Conservation (phyloP, 2,797 vertebrate species). For the Silurus lanzhouensis region DNA sequence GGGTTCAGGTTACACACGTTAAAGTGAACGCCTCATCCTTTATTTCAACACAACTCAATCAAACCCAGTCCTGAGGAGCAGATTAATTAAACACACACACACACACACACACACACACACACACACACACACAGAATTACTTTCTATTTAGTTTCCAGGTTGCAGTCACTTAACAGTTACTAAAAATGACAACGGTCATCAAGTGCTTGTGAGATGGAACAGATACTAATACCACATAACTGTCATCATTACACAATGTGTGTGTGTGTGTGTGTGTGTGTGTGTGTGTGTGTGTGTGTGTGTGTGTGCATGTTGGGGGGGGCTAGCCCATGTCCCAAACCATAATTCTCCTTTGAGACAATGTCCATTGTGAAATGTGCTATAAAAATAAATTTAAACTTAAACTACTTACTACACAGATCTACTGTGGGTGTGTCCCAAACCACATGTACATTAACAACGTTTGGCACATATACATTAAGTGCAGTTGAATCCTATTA, state of each 20-base stretch:
- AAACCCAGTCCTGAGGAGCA: slow-evolving; percentile 70
- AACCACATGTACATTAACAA: too few species aligned
- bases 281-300: too few species aligned
- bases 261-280: too few species aligned
- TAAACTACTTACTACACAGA: too few species aligned
- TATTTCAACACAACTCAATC: slow-evolving; percentile 81
- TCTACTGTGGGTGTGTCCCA: too few species aligned
- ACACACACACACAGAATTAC: slow-evolving; percentile 1
- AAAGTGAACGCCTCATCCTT: slow-evolving; percentile 76
- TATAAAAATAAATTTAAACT: too few species aligned
- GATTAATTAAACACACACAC: slow-evolving; percentile 65
- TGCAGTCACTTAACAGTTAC: slow-evolving; percentile 4
- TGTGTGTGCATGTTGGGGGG: too few species aligned
- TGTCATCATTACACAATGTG: background rate
- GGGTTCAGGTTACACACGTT: slow-evolving; percentile 72
- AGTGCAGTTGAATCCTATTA: too few species aligned
- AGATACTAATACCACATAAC: background rate
- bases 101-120: slow-evolving; percentile 17
- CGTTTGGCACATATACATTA: background rate
- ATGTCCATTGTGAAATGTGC: too few species aligned
- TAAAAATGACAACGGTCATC: background rate
- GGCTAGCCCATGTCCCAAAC: too few species aligned
- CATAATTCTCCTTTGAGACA: too few species aligned
- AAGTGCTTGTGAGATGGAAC: background rate
- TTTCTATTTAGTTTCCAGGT: background rate